These are phyloP conservation scores for Leptothorax acervorum DNA, from an alignment of 2,888 invertebrate species.

Conservation along the genomic window DNA sequence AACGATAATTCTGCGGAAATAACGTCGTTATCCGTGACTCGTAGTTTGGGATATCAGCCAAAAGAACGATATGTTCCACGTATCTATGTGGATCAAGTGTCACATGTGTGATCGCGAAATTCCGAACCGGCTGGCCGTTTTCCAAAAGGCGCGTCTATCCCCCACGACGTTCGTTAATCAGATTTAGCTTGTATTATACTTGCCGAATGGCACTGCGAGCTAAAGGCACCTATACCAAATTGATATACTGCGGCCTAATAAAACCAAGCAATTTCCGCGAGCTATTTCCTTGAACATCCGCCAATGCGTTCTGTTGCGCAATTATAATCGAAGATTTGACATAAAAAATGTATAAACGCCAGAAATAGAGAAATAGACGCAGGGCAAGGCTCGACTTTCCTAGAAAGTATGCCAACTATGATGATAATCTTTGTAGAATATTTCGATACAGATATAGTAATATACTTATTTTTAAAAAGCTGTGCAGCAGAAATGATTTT, in stretches of 20 bases:
- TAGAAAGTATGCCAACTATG: not conserved
- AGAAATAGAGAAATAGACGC: not conserved
- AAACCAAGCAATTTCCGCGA: slow-evolving; percentile 13
- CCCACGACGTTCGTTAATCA: slow-evolving; percentile 10
- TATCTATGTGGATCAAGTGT: not conserved
- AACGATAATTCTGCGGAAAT: slow-evolving; percentile 12
- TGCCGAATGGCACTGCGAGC: slow-evolving; percentile 18
- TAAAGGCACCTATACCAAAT: slow-evolving; percentile 13
- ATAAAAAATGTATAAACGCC: not conserved
- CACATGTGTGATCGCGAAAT: slow-evolving; percentile 23
- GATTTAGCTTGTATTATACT: slow-evolving; percentile 31
- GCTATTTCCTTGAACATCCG: slow-evolving; percentile 18
- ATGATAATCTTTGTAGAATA: not conserved
- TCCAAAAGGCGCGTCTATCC: slow-evolving; percentile 29
- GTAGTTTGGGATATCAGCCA: slow-evolving; percentile 3
- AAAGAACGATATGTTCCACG: not conserved
- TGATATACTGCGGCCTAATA: slow-evolving; percentile 29
- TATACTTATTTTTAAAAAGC: not conserved
- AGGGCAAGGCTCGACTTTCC: not conserved
- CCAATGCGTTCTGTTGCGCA: not conserved
- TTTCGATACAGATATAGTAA: not conserved
- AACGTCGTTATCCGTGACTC: slow-evolving; percentile 7
- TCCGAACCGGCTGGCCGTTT: slow-evolving; percentile 12
- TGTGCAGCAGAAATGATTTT: not conserved
- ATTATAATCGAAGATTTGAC: not conserved